A percentile compares a stretch with the other conserved stretches of the same genome.
Evolutionary conservation across 2,797 vertebrate genomes (phyloP).

Genomic region (Microctenopoma stevenorrisi): DNA sequence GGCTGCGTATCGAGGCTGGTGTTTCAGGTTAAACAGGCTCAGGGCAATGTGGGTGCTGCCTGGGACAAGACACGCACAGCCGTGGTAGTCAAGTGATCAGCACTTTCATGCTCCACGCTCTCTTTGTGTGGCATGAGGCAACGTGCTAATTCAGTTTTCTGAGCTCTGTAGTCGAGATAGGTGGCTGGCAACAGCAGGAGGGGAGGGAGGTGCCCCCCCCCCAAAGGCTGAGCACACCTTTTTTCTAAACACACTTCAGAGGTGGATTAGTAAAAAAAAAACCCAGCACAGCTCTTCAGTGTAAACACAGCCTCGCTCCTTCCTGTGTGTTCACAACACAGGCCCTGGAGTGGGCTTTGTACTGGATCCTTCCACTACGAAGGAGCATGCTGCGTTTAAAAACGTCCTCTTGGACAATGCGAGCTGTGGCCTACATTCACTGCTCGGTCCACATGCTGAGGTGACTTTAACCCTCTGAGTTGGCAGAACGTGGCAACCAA

Average conservation of each 20-base stretch:
- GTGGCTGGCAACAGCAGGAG: slow-evolving; percentile 21
- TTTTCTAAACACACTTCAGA: slow-evolving; percentile 68
- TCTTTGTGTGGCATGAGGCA: slow-evolving; percentile 28
- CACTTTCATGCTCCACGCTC: slow-evolving; percentile 9
- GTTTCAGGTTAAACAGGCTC: slow-evolving; percentile 81
- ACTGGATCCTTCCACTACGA: slow-evolving; percentile 50
- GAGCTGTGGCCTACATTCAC: slow-evolving; percentile 49
- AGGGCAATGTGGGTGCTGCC: slow-evolving; percentile 57
- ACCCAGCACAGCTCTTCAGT: slow-evolving; percentile 55
- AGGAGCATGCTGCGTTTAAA: slow-evolving; percentile 34
- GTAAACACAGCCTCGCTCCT: slow-evolving; percentile 71
- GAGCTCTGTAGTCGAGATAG: slow-evolving; percentile 24
- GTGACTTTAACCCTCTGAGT: slow-evolving; percentile 59
- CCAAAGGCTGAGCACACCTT: slow-evolving; percentile 53
- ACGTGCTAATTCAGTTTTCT: slow-evolving; percentile 62
- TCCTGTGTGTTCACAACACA: slow-evolving; percentile 76
- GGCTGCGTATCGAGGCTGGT: slow-evolving; percentile 52
- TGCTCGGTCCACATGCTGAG: slow-evolving; percentile 29
- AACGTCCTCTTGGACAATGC: slow-evolving; percentile 38
- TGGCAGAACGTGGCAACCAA: slow-evolving; percentile 70
- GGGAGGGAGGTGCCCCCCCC: slow-evolving; percentile 34
- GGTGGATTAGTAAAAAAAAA: slow-evolving; percentile 66
- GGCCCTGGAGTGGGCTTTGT: slow-evolving; percentile 66
- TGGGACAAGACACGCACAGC: slow-evolving; percentile 2
- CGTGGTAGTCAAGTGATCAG: slow-evolving; percentile 14